phyloP scores from a whole-genome alignment of 2,113 vertebrate genomes.

The Grammomys dolichurus region DNA sequence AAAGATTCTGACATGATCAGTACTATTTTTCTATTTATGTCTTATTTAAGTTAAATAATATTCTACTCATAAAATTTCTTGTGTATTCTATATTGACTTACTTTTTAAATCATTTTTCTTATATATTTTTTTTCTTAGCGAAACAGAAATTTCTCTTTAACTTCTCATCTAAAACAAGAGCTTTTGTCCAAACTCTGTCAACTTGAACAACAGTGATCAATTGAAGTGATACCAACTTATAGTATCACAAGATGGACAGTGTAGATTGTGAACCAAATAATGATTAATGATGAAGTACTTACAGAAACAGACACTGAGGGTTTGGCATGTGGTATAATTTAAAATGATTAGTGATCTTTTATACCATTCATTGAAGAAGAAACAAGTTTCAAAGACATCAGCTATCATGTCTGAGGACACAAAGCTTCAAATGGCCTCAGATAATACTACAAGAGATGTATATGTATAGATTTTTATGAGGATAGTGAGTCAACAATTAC shows the following conservation, averaged over 20 bases:
- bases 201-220: neutral
- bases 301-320: neutral
- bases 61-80: conserved; percentile 57
- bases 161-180: neutral
- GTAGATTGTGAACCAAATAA: neutral
- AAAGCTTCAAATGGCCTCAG: neutral
- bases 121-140: neutral
- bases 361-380: neutral
- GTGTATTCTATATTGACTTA: neutral
- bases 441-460: neutral
- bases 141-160: conserved; percentile 18
- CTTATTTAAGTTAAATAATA: conserved; percentile 79
- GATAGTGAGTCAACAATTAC: neutral
- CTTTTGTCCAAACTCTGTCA: conserved; percentile 20
- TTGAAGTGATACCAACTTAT: neutral
- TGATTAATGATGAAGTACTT: neutral
- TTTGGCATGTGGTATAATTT: neutral
- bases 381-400: neutral
- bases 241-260: neutral
- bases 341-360: neutral
- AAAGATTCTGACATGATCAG: conserved; percentile 61
- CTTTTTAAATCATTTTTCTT: neutral
- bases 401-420: neutral
- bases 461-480: neutral
- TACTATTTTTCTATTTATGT: conserved; percentile 70